Base-by-base conservation (phyloP, 2,888 invertebrate genomes). In the Caenorhabditis wallacei region DNA sequence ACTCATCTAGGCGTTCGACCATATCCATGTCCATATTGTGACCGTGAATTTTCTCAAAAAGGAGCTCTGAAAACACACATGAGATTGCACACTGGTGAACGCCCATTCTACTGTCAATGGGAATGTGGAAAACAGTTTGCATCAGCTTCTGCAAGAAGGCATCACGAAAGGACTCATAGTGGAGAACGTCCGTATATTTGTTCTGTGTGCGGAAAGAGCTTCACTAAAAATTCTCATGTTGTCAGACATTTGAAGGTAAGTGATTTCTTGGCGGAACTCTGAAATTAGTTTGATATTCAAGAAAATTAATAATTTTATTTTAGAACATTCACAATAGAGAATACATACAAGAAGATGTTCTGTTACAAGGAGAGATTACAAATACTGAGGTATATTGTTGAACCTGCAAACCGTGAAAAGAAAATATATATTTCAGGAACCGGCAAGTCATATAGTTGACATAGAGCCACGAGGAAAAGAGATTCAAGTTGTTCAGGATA, bases 71-170 rank as follows among this genome's bases (percentile, higher is more conserved):
- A 81, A 46, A 79, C 76, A 0, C 87, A 87, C 43, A 51, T 61
- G 37, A 46, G 87, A 54, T 13, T 61, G 10, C 87, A 87, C 63
- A 84, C 86, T 16, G 89, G 89, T 24, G 87, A 88, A 48, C 69
- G 75, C 18, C 88, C 89, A 18, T 89, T 84, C 68, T 20, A 54
- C 4, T 89, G 89, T 71, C 83, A 84, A 22, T 89, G 89, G 89
- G 88, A 88, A 0, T 89, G 89, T 59, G 89, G 89, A n/a, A 87
- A 84, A 63, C 46, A 76, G 3, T 89, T 89, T 61, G 56, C 80
- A 11, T 89, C 89, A 2, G 69, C 88, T 0, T 89, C 89, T 2
- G 88, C 88, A 0, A 69, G 84, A 43, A 72, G 78, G n/a, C 71
- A 86, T 40, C 89, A 89, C 59, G 89, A 89, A 53, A 88, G 84